Evolutionary conservation across 2,797 vertebrate species (phyloP).

Genomic region (Enteromius trimaculatus): DNA sequence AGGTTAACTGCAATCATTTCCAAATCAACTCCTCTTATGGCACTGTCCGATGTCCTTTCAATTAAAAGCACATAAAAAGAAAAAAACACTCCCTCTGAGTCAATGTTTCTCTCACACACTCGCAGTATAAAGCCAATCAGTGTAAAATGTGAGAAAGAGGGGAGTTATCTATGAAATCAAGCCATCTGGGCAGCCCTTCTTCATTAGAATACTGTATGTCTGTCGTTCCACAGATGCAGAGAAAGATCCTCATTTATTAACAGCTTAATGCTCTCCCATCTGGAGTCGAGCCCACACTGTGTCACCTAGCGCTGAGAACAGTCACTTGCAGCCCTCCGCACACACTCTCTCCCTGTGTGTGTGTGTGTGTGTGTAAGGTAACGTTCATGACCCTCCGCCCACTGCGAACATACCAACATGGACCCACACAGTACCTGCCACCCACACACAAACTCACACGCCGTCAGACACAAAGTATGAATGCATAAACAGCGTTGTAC

Average conservation of each 20-base stretch:
- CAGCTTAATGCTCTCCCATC: conserved; percentile 90
- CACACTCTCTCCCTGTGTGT: conserved; percentile 55
- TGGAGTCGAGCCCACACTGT: conserved; percentile 82
- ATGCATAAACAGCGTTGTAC: conserved; percentile 36
- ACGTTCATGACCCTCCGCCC: conserved; percentile 24
- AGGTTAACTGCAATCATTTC: not conserved
- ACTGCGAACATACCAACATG: conserved; percentile 30
- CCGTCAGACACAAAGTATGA: conserved; percentile 34
- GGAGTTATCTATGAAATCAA: conserved; percentile 73
- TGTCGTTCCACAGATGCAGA: conserved; percentile 90
- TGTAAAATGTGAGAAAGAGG: conserved; percentile 44
- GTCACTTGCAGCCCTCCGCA: conserved; percentile 74
- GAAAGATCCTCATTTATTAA: conserved; percentile 90
- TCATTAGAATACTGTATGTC: conserved; percentile 85
- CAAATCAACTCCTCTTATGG: not conserved
- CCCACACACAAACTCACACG: conserved; percentile 35
- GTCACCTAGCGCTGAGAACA: conserved; percentile 81
- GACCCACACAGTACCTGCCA: conserved; percentile 36
- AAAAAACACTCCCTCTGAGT: not conserved
- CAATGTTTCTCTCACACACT: conserved; percentile 43
- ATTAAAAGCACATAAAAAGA: not conserved
- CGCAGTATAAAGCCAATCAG: conserved; percentile 41
- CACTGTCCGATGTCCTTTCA: not conserved
- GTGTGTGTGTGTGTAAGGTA: conserved; percentile 10
- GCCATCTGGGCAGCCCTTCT: conserved; percentile 90